Percentiles rank a stretch among this genome's conserved stretches.
Conservation (phyloP, 2,888 invertebrate genomes). For the Cataglyphis altisquamis region DNA sequence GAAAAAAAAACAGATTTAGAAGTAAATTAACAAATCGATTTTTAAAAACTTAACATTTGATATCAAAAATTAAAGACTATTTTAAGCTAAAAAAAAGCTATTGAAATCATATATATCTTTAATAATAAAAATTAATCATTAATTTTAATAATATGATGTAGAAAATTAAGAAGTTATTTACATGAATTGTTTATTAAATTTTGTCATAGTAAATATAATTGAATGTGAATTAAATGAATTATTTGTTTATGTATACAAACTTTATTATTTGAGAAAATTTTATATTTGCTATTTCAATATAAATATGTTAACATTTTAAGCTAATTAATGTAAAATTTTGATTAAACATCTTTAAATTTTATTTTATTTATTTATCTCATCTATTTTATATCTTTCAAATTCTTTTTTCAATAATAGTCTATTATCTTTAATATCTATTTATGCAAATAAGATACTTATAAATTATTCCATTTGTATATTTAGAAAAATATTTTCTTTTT, state of each 20-base stretch:
- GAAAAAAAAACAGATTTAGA: background rate
- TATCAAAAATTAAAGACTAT: background rate
- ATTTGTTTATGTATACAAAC: background rate
- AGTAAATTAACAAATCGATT: background rate
- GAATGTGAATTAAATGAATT: background rate
- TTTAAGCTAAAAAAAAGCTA: background rate
- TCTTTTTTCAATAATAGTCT: background rate
- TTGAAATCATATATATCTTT: background rate
- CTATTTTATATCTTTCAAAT: background rate
- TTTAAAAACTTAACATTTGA: background rate
- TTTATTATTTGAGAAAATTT: background rate
- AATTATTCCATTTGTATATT: background rate
- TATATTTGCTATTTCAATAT: background rate
- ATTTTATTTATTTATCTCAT: too few relatives aligned
- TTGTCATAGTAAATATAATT: background rate
- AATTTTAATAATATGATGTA: slow-evolving; percentile 1
- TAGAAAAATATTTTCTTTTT: background rate
- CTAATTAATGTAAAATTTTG: background rate
- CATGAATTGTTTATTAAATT: background rate
- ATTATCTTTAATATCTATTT: background rate
- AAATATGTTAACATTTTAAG: slow-evolving; percentile 24
- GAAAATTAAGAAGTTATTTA: background rate
- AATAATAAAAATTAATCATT: slow-evolving; percentile 9
- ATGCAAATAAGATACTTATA: background rate
- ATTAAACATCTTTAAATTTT: background rate